These are phyloP conservation scores for Cremastinae sp. DNA, from an alignment of 2,888 invertebrate species.

Conservation along the genomic window DNA sequence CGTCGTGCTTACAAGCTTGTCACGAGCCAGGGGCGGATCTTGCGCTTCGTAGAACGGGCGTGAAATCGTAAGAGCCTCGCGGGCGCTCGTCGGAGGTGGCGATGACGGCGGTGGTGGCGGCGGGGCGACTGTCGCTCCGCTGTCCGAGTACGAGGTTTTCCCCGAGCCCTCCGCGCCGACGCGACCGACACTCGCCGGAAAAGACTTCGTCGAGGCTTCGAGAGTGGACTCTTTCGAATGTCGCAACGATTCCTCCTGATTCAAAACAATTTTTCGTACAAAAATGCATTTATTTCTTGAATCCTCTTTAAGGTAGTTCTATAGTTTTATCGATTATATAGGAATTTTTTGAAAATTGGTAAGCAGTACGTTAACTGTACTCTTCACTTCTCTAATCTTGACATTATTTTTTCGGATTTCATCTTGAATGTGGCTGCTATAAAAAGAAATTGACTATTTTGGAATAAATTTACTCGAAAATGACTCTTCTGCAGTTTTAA, in stretches of 20 bases:
- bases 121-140: conserved; percentile 65
- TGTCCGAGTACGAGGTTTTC: conserved; percentile 62
- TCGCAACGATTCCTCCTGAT: conserved; percentile 55
- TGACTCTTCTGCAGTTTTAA: too few species aligned
- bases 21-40: conserved; percentile 67
- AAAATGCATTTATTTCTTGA: neutral
- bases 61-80: conserved; percentile 17
- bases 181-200: conserved; percentile 55
- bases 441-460: too few species aligned
- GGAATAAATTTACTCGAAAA: too few species aligned
- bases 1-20: conserved; percentile 58
- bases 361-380: too few species aligned
- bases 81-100: conserved; percentile 38
- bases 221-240: conserved; percentile 50
- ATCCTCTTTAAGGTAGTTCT: neutral
- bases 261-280: conserved; percentile 1
- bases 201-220: conserved; percentile 34
- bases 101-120: conserved; percentile 36
- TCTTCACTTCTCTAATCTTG: too few species aligned
- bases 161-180: conserved; percentile 68
- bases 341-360: too few species aligned
- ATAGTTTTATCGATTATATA: too few species aligned
- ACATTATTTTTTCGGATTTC: too few species aligned
- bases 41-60: conserved; percentile 54
- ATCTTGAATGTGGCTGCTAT: too few species aligned